These are phyloP conservation scores for Manis pentadactyla DNA, from an alignment of 2,797 vertebrate genomes.

Conservation along the genomic window DNA sequence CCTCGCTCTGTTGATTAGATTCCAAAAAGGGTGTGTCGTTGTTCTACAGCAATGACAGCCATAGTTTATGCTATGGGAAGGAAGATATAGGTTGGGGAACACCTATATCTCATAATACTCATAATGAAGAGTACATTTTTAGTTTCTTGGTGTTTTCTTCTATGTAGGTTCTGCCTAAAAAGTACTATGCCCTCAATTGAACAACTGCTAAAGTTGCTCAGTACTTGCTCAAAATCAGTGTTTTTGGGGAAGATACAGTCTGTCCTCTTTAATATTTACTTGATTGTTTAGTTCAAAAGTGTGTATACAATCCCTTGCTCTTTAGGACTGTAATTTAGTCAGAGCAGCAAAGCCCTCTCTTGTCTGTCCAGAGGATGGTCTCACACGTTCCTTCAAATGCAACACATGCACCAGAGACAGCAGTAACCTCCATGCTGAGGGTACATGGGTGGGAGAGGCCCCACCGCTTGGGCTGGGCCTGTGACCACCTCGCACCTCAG, in stretches of 20 bases:
- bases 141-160: neutral
- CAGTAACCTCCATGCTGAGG: neutral
- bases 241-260: neutral
- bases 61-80: neutral
- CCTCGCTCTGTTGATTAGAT: neutral
- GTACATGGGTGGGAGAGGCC: neutral
- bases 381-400: neutral
- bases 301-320: neutral
- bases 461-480: fast-evolving
- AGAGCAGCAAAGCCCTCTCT: neutral
- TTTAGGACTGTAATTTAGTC: neutral
- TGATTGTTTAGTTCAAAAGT: neutral
- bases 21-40: neutral
- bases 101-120: no score
- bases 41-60: neutral
- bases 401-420: neutral
- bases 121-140: neutral
- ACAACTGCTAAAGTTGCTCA: neutral
- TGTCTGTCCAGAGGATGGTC: neutral
- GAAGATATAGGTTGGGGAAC: neutral
- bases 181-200: neutral
- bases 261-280: neutral
- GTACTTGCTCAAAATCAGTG: neutral
- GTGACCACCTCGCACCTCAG: fast-evolving
- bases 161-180: neutral